Base-by-base conservation (phyloP, 2,113 vertebrate species). In the Lathamus discolor region DNA sequence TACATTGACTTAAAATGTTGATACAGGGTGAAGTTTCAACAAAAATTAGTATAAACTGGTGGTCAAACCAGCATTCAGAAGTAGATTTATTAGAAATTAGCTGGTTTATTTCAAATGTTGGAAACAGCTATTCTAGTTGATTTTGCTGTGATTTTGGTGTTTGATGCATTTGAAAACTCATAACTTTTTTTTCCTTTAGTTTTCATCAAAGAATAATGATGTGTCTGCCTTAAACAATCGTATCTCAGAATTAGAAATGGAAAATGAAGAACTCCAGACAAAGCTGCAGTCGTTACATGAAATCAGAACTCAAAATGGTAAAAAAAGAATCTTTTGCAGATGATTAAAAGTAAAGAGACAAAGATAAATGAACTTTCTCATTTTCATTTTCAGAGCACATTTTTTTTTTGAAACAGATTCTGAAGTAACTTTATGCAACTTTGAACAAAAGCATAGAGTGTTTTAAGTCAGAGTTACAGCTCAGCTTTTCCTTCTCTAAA, bases 281-380 rank as follows among this genome's bases (percentile, higher is more conserved):
- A 99, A 98, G 88, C 91, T 98, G 19, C 98, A 99, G 28, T 97
- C 98, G 1, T 97, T 98, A 20, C 70, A 98, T 46, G 98, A 99
- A 76, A 96, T 98, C 48, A 98, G 96, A 95, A 94, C 96, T 35
- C 98, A 98, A 5, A 99, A 99, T 13, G 98, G 99, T 99, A 98
- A 96, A 31, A 54, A 52, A 19, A 19, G 4, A 37, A 2, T 52
- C 44, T 33, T 84, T n/a, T 59, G 11, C 27, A 39, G 14, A 41
- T 86, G 39, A 51, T 66, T 69, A 17, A 35, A 55, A 74, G 37
- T 70, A 27, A 64, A 86, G 90, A 70, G 39, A 19, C 13, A 27
- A 27, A 68, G 27, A 74, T 33, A 54, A 77, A 73, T 33, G 12
- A 55, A 20, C 27, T 59, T 39, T 57, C 27, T 85, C 1, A 25